These are phyloP conservation scores for Paedocypris micromegethes DNA, from an alignment of 2,797 vertebrate genomes.

Conservation along the genomic window DNA sequence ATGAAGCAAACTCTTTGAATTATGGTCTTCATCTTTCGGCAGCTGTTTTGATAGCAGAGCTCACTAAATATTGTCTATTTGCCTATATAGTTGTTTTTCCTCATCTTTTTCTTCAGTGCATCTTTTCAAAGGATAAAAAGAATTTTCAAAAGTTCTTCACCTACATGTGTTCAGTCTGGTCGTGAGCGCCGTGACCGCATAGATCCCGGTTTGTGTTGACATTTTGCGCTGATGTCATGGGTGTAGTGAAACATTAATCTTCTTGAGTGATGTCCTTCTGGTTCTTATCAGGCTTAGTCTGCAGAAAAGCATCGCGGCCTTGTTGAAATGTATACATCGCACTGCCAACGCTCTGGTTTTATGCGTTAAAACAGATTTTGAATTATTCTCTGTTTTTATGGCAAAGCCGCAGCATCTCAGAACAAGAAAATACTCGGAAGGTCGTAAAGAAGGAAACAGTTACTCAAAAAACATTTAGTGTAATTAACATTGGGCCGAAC, in stretches of 20 bases:
- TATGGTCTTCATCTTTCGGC: neutral
- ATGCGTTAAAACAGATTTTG: constrained; percentile 32
- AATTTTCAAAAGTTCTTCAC: too few relatives aligned
- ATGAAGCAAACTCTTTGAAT: neutral
- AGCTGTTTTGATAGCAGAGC: neutral
- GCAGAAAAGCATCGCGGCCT: neutral
- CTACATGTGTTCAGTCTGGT: too few relatives aligned
- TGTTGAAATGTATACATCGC: neutral
- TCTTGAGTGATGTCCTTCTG: constrained; percentile 12
- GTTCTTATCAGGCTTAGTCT: constrained; percentile 18
- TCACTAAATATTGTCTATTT: neutral
- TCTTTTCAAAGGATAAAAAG: too few relatives aligned
- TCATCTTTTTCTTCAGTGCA: neutral
- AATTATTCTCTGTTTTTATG: constrained; percentile 25
- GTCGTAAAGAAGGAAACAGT: too few relatives aligned
- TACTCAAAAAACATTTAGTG: constrained; percentile 51
- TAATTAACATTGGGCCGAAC: constrained; percentile 56
- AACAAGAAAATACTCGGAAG: too few relatives aligned
- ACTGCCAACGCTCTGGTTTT: constrained; percentile 1
- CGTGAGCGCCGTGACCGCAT: too few relatives aligned
- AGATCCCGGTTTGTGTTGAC: too few relatives aligned
- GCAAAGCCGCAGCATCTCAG: neutral
- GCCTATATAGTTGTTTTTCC: neutral
- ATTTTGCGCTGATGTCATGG: too few relatives aligned
- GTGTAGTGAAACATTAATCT: constrained; percentile 7